These are phyloP conservation scores for Spinus pinus DNA, from an alignment of 2,797 vertebrate species.

Conservation along the genomic window DNA sequence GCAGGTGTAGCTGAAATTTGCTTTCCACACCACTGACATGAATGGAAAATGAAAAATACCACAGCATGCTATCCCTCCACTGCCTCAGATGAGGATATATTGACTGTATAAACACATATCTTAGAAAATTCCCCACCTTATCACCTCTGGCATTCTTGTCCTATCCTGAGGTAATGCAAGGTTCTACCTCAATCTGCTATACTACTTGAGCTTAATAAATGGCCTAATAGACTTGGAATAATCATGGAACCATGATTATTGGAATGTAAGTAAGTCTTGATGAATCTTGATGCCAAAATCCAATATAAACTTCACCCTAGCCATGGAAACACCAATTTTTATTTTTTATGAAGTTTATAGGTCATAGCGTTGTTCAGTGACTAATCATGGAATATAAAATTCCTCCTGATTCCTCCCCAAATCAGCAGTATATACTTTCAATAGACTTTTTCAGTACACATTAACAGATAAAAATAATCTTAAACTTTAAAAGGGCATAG, in stretches of 20 bases:
- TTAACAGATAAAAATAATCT: not conserved
- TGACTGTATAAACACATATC: not conserved
- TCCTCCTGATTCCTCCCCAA: not conserved
- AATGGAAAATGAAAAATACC: not conserved
- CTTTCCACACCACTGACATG: not conserved
- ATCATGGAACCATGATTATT: not conserved
- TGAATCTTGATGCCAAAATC: not conserved
- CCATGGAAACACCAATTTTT: not conserved
- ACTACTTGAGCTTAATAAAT: not conserved
- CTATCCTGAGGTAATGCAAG: not conserved
- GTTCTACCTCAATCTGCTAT: not conserved
- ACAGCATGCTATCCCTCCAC: not conserved
- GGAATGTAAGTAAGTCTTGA: not conserved
- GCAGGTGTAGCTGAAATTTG: not conserved
- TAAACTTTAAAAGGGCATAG: not conserved
- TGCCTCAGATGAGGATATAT: not conserved
- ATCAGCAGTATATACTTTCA: not conserved
- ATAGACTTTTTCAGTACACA: not conserved
- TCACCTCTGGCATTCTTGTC: not conserved
- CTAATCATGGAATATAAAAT: not conserved
- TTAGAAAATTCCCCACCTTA: not conserved
- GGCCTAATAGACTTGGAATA: not conserved
- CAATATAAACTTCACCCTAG: not conserved
- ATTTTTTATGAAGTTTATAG: not conserved
- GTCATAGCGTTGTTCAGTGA: not conserved